Evolutionary conservation across 2,113 vertebrate genomes (phyloP).

Genomic region (Propithecus coquereli): DNA sequence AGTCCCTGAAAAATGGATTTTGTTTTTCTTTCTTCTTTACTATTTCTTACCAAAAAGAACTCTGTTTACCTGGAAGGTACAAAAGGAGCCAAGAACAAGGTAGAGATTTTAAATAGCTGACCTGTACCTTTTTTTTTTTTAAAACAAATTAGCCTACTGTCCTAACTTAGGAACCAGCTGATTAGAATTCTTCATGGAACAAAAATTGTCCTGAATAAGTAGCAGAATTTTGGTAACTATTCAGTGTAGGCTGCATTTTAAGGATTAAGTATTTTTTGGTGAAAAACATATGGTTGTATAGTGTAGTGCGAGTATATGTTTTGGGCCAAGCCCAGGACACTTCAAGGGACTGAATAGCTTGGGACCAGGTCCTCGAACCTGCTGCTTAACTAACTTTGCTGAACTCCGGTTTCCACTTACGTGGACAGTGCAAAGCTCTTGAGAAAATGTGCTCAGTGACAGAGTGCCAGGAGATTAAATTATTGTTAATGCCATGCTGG

Average conservation of each 20-base stretch:
- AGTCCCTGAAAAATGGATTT: background rate
- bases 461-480: background rate
- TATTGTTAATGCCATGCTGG: background rate
- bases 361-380: background rate
- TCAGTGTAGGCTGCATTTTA: background rate
- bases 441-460: background rate
- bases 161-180: background rate
- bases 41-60: background rate
- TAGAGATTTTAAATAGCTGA: background rate
- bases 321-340: too few species aligned
- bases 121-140: background rate
- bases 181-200: background rate
- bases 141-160: background rate
- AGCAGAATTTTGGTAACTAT: background rate
- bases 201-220: background rate
- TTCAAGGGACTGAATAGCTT: background rate
- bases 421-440: background rate
- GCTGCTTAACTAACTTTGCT: background rate
- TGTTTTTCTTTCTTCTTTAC: background rate
- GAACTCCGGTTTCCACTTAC: background rate
- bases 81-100: background rate
- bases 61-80: background rate
- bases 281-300: accelerated
- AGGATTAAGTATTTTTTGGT: background rate
- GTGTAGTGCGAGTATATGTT: background rate